phyloP scores from a whole-genome alignment of 2,797 vertebrate species.

The Geotrypetes seraphini region DNA sequence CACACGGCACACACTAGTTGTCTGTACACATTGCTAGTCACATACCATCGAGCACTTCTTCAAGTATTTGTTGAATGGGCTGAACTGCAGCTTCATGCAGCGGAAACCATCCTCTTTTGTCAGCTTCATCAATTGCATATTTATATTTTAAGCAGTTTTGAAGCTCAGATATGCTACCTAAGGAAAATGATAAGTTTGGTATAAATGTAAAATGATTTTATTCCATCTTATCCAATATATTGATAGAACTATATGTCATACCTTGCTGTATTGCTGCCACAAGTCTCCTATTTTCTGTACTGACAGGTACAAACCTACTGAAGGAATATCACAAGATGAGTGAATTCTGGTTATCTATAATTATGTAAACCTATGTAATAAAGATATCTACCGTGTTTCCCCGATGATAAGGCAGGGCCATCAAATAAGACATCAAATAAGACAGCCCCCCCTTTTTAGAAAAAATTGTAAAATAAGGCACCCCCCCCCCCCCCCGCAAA shows the following conservation, averaged over 20 bases:
- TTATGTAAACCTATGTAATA: too few relatives aligned
- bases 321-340: too few relatives aligned
- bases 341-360: too few relatives aligned
- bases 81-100: conserved; percentile 63
- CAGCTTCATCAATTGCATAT: conserved; percentile 64
- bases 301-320: conserved; percentile 53
- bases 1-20: too few relatives aligned
- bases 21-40: too few relatives aligned
- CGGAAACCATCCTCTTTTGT: conserved; percentile 71
- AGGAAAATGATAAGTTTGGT: background rate
- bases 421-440: too few relatives aligned
- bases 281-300: conserved; percentile 60
- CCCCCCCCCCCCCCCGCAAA: too few relatives aligned
- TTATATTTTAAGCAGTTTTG: conserved; percentile 55
- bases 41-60: conserved; percentile 64
- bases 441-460: too few relatives aligned
- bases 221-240: background rate
- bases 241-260: conserved; percentile 22
- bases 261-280: conserved; percentile 63
- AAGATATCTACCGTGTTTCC: too few relatives aligned
- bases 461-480: too few relatives aligned
- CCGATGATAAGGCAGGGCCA: too few relatives aligned
- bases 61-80: conserved; percentile 63
- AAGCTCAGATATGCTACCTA: conserved; percentile 65
- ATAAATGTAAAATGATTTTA: background rate